These are phyloP conservation scores for Meloidogyne floridensis DNA, from an alignment of 1,140 invertebrate species.

Conservation along the genomic window DNA sequence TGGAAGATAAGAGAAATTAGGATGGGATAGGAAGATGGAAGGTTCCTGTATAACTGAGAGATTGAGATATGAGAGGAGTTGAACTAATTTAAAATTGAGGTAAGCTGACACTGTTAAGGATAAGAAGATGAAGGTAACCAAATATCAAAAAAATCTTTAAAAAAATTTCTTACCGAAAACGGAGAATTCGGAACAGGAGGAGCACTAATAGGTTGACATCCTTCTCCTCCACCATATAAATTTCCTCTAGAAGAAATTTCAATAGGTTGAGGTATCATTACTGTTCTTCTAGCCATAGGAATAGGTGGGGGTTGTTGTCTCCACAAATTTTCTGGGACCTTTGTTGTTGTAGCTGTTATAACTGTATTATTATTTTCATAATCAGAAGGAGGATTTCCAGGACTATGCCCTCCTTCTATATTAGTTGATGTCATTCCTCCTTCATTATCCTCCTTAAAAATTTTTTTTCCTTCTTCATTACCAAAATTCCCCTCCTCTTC, in stretches of 20 bases:
- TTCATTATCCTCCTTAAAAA: constrained; percentile 31
- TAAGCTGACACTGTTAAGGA: too few species aligned
- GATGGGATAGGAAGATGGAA: too few species aligned
- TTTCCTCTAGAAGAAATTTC: constrained; percentile 8
- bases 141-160: background rate
- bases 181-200: background rate
- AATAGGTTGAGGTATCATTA: constrained; percentile 16
- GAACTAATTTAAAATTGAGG: too few species aligned
- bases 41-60: too few species aligned
- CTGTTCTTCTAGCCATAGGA: constrained; percentile 6
- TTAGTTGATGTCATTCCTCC: constrained; percentile 10
- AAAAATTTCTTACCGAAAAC: background rate
- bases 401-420: constrained; percentile 20
- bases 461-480: background rate
- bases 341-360: background rate
- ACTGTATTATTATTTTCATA: constrained; percentile 62
- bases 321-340: too few species aligned
- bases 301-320: background rate
- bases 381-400: constrained; percentile 53
- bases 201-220: constrained; percentile 9
- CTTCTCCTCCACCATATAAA: background rate
- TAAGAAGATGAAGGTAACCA: too few species aligned
- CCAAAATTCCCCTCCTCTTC: background rate
- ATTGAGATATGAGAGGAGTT: too few species aligned
- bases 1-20: too few species aligned